Evolutionary conservation across 64 coral and sea anemone species (phyloP).

Genomic region (Porites lutea): DNA sequence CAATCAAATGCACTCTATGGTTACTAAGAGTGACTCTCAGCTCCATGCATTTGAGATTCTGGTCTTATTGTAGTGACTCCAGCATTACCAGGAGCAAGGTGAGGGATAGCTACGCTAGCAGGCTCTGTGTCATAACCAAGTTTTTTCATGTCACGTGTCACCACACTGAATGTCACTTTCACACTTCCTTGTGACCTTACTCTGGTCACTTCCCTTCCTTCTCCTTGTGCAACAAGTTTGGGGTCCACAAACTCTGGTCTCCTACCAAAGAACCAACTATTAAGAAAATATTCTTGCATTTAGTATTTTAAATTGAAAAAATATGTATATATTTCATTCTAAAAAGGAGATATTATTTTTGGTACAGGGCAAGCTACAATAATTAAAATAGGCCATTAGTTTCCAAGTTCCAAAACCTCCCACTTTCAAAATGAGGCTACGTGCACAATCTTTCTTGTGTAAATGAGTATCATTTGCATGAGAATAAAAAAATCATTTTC

Average conservation of each 20-base stretch:
- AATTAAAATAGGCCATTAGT: too few relatives aligned
- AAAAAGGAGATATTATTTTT: too few relatives aligned
- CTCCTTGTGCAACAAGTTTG: constrained; percentile 96
- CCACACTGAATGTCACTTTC: constrained; percentile 86
- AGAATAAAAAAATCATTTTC: too few relatives aligned
- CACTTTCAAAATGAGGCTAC: too few relatives aligned
- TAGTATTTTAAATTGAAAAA: background rate
- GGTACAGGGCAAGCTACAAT: too few relatives aligned
- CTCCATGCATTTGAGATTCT: constrained; percentile 37
- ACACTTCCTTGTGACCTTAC: constrained; percentile 96
- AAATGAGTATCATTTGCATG: too few relatives aligned
- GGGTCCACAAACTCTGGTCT: constrained; percentile 99
- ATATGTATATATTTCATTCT: too few relatives aligned
- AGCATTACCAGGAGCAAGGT: constrained; percentile 56
- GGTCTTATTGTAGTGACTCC: constrained; percentile 70
- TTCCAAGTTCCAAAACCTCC: too few relatives aligned
- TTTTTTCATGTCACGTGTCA: constrained; percentile 97
- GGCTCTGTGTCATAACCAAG: constrained; percentile 93
- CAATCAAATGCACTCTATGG: background rate
- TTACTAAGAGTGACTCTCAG: constrained; percentile 74
- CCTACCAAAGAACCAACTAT: constrained; percentile 98
- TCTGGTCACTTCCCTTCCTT: constrained; percentile 99
- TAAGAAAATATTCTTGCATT: background rate
- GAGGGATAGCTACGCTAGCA: constrained; percentile 87
- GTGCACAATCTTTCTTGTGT: too few relatives aligned